Conservation (phyloP, 2,888 invertebrate species). For the Leucozona laternaria region DNA sequence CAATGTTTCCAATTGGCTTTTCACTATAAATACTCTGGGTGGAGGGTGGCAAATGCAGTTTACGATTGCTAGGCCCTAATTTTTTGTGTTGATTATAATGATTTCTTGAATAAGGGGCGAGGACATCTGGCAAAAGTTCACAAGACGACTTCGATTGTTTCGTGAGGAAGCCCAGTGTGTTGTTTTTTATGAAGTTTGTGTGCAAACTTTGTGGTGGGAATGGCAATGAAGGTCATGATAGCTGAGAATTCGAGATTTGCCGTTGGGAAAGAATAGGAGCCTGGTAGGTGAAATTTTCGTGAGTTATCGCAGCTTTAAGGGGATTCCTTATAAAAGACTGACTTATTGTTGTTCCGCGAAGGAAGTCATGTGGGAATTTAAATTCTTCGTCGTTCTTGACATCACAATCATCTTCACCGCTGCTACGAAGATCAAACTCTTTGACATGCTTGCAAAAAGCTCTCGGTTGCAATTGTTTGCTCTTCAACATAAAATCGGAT, state of each 20-base stretch:
- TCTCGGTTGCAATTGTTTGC: slow-evolving; percentile 51
- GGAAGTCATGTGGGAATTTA: slow-evolving; percentile 80
- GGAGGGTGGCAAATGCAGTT: slow-evolving; percentile 17
- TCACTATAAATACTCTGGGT: neutral
- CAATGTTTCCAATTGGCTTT: slow-evolving; percentile 17
- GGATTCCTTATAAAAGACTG: slow-evolving; percentile 82
- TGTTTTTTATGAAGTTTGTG: neutral
- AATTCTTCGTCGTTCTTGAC: slow-evolving; percentile 44
- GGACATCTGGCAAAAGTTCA: slow-evolving; percentile 79
- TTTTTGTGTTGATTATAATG: slow-evolving; percentile 77
- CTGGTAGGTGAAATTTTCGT: slow-evolving; percentile 58
- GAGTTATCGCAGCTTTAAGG: neutral
- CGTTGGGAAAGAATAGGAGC: slow-evolving; percentile 78
- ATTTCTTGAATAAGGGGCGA: slow-evolving; percentile 80
- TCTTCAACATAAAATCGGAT: slow-evolving; percentile 78
- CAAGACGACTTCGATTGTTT: neutral
- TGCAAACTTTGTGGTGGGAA: neutral
- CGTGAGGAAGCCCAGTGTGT: neutral
- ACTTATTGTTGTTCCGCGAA: slow-evolving; percentile 83
- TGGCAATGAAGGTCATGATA: slow-evolving; percentile 76
- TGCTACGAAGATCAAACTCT: slow-evolving; percentile 77
- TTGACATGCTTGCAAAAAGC: slow-evolving; percentile 78
- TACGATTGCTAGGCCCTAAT: neutral
- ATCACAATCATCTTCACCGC: slow-evolving; percentile 71
- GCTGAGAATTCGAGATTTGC: slow-evolving; percentile 62